These are phyloP conservation scores for Lordiphosa andalusiaca DNA, from an alignment of 2,888 invertebrate species.

Conservation along the genomic window DNA sequence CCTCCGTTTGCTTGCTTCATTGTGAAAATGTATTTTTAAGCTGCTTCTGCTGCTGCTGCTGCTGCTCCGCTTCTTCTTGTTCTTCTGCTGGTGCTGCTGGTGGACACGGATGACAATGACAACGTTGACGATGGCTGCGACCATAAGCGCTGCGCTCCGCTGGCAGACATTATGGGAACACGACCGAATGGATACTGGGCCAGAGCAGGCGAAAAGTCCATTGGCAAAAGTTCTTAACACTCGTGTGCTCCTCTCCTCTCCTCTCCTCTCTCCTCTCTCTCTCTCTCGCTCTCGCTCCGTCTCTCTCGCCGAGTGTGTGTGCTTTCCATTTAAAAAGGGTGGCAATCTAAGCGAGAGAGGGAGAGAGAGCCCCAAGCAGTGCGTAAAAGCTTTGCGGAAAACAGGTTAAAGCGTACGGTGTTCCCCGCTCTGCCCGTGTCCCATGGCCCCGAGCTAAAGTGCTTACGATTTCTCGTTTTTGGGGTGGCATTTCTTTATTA, in stretches of 20 bases:
- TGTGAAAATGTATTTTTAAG: slow-evolving; percentile 75
- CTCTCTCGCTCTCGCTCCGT: not conserved
- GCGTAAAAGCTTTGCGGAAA: slow-evolving; percentile 70
- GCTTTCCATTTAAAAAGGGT: slow-evolving; percentile 51
- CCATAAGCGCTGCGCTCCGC: slow-evolving; percentile 61
- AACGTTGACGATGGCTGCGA: slow-evolving; percentile 72
- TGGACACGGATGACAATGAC: slow-evolving; percentile 63
- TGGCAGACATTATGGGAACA: slow-evolving; percentile 79
- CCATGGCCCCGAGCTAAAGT: slow-evolving; percentile 65
- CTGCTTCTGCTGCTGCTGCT: slow-evolving; percentile 51
- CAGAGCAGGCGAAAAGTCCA: slow-evolving; percentile 59
- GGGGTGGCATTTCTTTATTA: slow-evolving; percentile 64
- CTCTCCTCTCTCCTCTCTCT: too few species aligned
- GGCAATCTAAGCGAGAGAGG: slow-evolving; percentile 44
- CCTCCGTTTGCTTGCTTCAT: slow-evolving; percentile 68
- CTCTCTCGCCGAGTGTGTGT: slow-evolving; percentile 32
- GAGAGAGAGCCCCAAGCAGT: slow-evolving; percentile 38
- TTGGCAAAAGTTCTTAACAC: slow-evolving; percentile 35
- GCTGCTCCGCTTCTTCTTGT: slow-evolving; percentile 33
- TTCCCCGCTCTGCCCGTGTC: slow-evolving; percentile 30
- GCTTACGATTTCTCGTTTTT: slow-evolving; percentile 55
- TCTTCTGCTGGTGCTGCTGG: slow-evolving; percentile 27
- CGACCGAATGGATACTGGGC: slow-evolving; percentile 80
- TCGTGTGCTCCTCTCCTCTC: not conserved
- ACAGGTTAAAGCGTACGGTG: slow-evolving; percentile 67